Percentiles rank a stretch among this genome's conserved stretches.
phyloP scores from a whole-genome alignment of 2,888 invertebrate species.

The Pyralis farinalis region DNA sequence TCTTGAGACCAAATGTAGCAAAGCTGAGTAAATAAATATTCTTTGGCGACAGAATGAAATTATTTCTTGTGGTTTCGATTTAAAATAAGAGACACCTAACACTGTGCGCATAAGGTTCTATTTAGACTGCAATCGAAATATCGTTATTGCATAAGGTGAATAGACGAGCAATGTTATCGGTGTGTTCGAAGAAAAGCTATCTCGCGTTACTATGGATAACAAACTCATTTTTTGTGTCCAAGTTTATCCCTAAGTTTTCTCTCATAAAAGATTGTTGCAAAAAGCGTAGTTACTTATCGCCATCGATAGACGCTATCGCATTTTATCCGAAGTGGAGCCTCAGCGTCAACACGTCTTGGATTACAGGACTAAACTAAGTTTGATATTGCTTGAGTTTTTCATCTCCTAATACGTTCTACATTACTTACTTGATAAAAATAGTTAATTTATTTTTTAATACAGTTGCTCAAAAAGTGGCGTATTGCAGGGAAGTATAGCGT shows the following conservation, averaged over 20 bases:
- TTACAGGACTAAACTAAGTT: no score
- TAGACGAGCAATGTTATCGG: neutral
- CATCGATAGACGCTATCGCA: constrained; percentile 5
- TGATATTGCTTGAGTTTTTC: no score
- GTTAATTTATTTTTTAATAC: no score
- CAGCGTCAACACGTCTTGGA: no score
- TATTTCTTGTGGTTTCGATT: neutral
- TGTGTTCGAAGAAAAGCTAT: constrained; percentile 2
- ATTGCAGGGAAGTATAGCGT: no score
- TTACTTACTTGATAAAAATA: no score
- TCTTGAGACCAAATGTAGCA: no score
- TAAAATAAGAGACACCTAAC: neutral
- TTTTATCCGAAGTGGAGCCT: no score
- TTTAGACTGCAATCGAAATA: neutral
- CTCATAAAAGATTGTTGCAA: constrained; percentile 2
- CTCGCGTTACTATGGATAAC: neutral
- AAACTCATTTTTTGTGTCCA: constrained; percentile 9
- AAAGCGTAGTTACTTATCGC: constrained; percentile 1
- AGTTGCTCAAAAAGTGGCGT: no score
- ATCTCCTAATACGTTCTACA: no score
- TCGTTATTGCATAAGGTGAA: no score
- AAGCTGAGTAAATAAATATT: no score
- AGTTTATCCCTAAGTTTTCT: constrained; percentile 5
- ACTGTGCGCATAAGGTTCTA: neutral
- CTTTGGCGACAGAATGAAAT: neutral